Conservation (phyloP, 2,888 invertebrate genomes). For the Andricus curvator region DNA sequence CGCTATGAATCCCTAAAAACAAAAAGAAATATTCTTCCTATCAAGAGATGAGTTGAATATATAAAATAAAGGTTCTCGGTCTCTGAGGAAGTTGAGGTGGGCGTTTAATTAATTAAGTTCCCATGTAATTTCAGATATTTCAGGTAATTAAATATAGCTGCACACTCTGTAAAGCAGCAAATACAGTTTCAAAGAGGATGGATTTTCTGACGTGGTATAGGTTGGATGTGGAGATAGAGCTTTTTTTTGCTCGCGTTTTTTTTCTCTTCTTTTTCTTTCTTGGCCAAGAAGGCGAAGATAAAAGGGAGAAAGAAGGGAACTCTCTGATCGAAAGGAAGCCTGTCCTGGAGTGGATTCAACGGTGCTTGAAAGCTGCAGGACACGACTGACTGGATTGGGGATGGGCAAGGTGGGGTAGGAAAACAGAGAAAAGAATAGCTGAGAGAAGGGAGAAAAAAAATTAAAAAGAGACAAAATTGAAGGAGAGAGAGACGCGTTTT, state of each 20-base stretch:
- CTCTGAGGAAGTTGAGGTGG: neutral
- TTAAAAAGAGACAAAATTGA: neutral
- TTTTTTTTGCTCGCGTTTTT: neutral
- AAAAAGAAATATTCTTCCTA: neutral
- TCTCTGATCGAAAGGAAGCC: conserved; percentile 52
- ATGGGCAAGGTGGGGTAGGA: conserved; percentile 22
- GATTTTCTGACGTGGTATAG: conserved; percentile 2
- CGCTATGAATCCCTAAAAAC: no score
- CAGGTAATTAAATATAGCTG: neutral
- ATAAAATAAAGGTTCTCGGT: neutral
- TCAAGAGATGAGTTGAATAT: neutral
- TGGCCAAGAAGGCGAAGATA: conserved; percentile 35
- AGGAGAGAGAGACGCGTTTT: conserved; percentile 37
- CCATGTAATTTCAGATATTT: no score
- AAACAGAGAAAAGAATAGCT: conserved; percentile 47
- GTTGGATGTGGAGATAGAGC: neutral
- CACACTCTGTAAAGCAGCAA: neutral
- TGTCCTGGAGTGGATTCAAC: conserved; percentile 53
- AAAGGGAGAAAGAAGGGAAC: conserved; percentile 43
- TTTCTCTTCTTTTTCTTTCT: neutral
- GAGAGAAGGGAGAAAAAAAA: conserved; percentile 24
- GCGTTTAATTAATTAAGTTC: no score
- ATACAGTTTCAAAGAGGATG: neutral
- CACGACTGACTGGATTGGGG: conserved; percentile 36
- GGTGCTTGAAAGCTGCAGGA: conserved; percentile 54